Base-by-base conservation (phyloP, 1,140 invertebrate genomes). In the Drosophila santomea region DNA sequence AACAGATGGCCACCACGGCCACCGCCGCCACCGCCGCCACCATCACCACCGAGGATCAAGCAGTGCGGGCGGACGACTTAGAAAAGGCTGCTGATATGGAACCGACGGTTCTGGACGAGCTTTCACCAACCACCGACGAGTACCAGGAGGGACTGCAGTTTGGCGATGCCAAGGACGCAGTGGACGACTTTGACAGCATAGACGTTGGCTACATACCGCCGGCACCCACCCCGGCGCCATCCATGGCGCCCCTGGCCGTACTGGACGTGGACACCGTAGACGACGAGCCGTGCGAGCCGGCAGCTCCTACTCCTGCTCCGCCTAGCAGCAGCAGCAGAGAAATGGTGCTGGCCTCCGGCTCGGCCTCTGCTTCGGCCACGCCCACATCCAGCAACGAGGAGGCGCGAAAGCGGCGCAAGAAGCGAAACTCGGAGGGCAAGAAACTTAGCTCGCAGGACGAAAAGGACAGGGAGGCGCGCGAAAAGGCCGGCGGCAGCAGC, bases 191-290 rank as follows among this genome's bases (percentile, higher is more conserved):
- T 23, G 74, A 91, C 51, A 80, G 80, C 47, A 63, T 78, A 47
- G 85, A 85, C n/a, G 68, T 81, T 12, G 80, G 91, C 58, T 90
- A 86, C 50, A 80, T 91, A 61, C 79, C 91, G 15, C 82, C 90
- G 6, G 84, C 90, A 11, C 82, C 86, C n/a, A 85, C 81, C 36
- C 80, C 80, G 25, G 85, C 80, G 2, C 86, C 89, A 2, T 91
- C 89, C 0, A 89, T 94, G 71, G 95, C 95, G 17, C 95, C 95
- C 7, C 92, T 95, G 43, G 95, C 95, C n/a, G 94, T 94, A 66
- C 92, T 94, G 56, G 95, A 95, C 74, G 93, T 95, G 75, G 94
- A 94, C 74, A 94, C 94, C 4, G 94, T 94, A n/a, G 94, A 95
- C 66, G 94, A 95, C 50, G 94, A 95, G 66, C 50, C 56, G 3